Evolutionary conservation across 2,888 invertebrate genomes (phyloP), one percentile per base, ranked within the genome.

Genomic region (Scaptomyza polygonia): DNA sequence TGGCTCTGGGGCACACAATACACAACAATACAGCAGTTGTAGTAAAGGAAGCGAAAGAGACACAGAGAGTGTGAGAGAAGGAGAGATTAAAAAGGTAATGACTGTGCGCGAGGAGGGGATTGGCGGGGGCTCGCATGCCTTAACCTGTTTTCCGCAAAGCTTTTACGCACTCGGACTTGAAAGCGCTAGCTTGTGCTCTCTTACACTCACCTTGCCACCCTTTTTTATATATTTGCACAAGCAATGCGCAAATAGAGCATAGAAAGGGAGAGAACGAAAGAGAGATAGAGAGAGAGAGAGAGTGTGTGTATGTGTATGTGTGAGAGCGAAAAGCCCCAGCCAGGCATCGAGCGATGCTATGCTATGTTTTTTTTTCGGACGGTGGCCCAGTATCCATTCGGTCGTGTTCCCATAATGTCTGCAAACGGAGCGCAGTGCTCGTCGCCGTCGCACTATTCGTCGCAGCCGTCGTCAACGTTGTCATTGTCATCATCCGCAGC

Each of bases 371-470:
- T 71, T 39, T 11, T 25, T 68, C 57, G 84, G 68, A 68, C 64
- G 58, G 67, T 90, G 89, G 89, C 90, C 91, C 91, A 91, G 91
- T 91, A 91, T 91, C 91, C 91, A 88, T 90, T 91, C 89, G 89
- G 89, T 89, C 90, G 90, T 88, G 90, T 90, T 90, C 89, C 89
- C 83, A 90, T 90, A 87, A 90, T 90, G 90, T 90, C 89, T 87
- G 85, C 88, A 79, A 84, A 81, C 87, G 87, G 81, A 81, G 81
- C 77, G 67, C 69, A 71, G 75, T 65, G 77, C 78, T 74, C 67
- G 69, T 76, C 66, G 63, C 66, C 67, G 76, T 84, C 77, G 81
- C 61, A 70, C 58, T 45, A 65, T 58, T 68, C 77, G 80, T 84
- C 86, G 86, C 82, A 78, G 84, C 79, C 86, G 82, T 82, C 86